Evolutionary conservation across 2,888 invertebrate species (phyloP).

Genomic region (Scaptomyza polygonia): DNA sequence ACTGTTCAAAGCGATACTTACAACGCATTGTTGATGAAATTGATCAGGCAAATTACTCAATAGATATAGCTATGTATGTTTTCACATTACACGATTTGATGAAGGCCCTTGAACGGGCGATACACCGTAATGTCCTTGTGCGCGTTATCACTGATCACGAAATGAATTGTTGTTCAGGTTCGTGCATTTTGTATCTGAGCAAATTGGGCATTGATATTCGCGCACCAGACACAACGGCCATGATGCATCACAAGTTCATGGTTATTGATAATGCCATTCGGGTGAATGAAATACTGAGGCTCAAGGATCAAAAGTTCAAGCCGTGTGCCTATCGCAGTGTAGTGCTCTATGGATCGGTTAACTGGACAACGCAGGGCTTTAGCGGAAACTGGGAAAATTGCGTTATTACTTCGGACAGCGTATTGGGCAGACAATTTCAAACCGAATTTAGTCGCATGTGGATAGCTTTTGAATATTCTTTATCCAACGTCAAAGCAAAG

Average conservation of each 20-base stretch:
- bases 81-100: conserved; percentile 67
- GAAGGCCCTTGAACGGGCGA: conserved; percentile 64
- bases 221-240: conserved; percentile 54
- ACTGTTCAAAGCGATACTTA: conserved; percentile 58
- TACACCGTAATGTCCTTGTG: conserved; percentile 69
- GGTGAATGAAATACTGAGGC: conserved; percentile 19
- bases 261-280: conserved; percentile 76
- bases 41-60: conserved; percentile 71
- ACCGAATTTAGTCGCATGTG: conserved; percentile 82
- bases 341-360: conserved; percentile 77
- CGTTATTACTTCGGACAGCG: conserved; percentile 70
- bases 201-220: conserved; percentile 72
- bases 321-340: conserved; percentile 22
- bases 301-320: background rate
- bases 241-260: conserved; percentile 84
- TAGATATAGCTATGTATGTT: conserved; percentile 82
- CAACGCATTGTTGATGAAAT: conserved; percentile 63
- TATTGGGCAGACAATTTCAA: conserved; percentile 60
- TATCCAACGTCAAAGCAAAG: background rate
- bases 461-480: conserved; percentile 54
- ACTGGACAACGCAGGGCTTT: conserved; percentile 81
- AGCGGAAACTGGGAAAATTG: conserved; percentile 82
- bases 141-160: conserved; percentile 79
- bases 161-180: conserved; percentile 67
- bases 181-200: conserved; percentile 59